Base-by-base conservation (phyloP, 2,113 vertebrate species). In the Podarcis raffonei region DNA sequence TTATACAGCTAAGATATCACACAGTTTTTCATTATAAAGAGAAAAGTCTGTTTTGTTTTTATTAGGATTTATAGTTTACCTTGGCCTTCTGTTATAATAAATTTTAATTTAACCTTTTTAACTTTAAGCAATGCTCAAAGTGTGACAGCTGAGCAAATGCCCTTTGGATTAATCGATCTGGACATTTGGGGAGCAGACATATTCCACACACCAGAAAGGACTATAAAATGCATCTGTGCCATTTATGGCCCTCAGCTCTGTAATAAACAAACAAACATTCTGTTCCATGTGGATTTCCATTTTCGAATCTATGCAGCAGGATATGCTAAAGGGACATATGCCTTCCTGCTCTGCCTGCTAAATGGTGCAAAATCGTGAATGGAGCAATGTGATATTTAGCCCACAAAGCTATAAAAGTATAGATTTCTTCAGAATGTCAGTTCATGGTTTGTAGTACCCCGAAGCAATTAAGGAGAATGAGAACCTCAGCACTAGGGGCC, bases 91-190 rank as follows among this genome's bases (percentile, higher is more conserved):
- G 0, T 0, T 85, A 9, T 0, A 1, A 25, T 23, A 90, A 0
- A 77, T 86, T 89, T 92, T 87, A 81, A 42, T 84, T 88, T 57
- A 81, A 27, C 8, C 78, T 76, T 80, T 71, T 91, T 84, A 53
- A 87, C 20, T 80, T 62, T 74, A 65, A 65, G 35, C 5, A 23
- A 18, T 84, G 65, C 20, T 71, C 69, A 92, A 9, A 89, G 20
- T 80, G 30, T 74, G 77, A 72, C 65, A 59, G 68, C 1, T 87
- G 23, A 89, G 87, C 72, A 39, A 90, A 84, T 27, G 78, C 5
- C 9, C 77, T 92, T 87, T 76, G 20, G 69, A 66, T 86, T 91
- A 86, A 93, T 0, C 22, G 1, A 0, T 53, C 74, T 75, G 83
- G 88, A 82, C 84, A 89, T 1, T 39, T 72, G 82, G 91, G 39